Evolutionary conservation across 2,797 vertebrate genomes (phyloP).

Genomic region (Xiphophorus birchmanni): DNA sequence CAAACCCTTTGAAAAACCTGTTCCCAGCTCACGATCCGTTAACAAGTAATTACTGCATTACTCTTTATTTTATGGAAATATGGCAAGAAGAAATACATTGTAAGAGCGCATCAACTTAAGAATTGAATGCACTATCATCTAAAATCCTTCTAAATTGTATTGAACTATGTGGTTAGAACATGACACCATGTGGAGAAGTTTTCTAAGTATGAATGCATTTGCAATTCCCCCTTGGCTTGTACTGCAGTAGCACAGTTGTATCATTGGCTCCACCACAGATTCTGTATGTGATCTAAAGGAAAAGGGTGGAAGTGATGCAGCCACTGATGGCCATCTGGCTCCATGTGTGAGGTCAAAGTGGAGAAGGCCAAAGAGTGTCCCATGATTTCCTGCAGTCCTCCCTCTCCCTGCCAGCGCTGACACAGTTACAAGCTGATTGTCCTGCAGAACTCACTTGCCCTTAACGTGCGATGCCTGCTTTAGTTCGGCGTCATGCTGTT

Average conservation of each 20-base stretch:
- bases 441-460: slow-evolving; percentile 11
- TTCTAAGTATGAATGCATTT: background rate
- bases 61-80: background rate
- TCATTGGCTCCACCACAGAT: background rate
- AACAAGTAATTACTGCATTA: background rate
- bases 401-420: slow-evolving; percentile 12
- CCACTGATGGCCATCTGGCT: background rate
- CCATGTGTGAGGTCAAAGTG: background rate
- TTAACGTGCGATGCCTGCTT: slow-evolving; percentile 21
- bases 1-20: too few species aligned
- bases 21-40: background rate
- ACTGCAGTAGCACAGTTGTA: background rate
- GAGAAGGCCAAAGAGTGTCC: background rate
- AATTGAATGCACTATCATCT: background rate
- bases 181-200: background rate
- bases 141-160: background rate
- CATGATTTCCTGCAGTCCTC: background rate
- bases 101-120: background rate
- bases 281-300: background rate
- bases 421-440: background rate
- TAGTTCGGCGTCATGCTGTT: background rate
- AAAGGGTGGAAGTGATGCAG: background rate
- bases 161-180: background rate
- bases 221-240: background rate
- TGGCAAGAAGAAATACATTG: background rate